Percentiles rank a stretch among this genome's conserved stretches.
Conservation (phyloP, 2,888 invertebrate genomes). For the Marasmarcha lunaedactyla region DNA sequence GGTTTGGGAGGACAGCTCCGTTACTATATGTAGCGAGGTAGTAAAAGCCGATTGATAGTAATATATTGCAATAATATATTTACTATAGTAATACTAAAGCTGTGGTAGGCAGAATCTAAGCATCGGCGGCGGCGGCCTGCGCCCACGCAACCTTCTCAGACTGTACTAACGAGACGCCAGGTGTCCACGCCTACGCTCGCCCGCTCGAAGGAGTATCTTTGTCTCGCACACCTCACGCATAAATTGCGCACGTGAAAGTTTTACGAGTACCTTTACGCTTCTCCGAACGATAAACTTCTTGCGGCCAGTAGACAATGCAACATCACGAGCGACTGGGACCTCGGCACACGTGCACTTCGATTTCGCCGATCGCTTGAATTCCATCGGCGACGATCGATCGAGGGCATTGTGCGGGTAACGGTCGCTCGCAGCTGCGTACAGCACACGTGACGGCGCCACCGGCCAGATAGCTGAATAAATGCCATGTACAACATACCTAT, state of each 20-base stretch:
- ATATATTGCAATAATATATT: too few relatives aligned
- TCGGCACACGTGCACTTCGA: conserved; percentile 54
- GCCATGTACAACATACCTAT: conserved; percentile 58
- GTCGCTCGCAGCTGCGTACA: conserved; percentile 66
- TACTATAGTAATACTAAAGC: too few relatives aligned
- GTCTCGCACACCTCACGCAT: conserved; percentile 53
- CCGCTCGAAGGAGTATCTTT: conserved; percentile 56
- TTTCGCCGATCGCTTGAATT: conserved; percentile 61
- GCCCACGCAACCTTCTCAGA: conserved; percentile 32
- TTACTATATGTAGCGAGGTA: too few relatives aligned
- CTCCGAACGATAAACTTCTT: conserved; percentile 54
- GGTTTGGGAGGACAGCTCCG: neutral
- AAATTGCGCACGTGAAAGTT: conserved; percentile 67
- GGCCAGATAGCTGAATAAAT: conserved; percentile 69
- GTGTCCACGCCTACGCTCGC: conserved; percentile 60
- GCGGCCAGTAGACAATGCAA: conserved; percentile 50
- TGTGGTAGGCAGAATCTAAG: too few relatives aligned
- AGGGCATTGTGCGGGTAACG: conserved; percentile 70
- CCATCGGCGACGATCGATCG: conserved; percentile 62
- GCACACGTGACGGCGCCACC: conserved; percentile 63
- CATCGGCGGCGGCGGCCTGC: conserved; percentile 17
- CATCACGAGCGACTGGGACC: conserved; percentile 44
- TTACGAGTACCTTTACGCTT: conserved; percentile 63
- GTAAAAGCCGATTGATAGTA: too few relatives aligned
- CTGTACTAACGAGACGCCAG: conserved; percentile 64